Evolutionary conservation across 2,888 invertebrate genomes (phyloP).

Genomic region (Brenthis ino): DNA sequence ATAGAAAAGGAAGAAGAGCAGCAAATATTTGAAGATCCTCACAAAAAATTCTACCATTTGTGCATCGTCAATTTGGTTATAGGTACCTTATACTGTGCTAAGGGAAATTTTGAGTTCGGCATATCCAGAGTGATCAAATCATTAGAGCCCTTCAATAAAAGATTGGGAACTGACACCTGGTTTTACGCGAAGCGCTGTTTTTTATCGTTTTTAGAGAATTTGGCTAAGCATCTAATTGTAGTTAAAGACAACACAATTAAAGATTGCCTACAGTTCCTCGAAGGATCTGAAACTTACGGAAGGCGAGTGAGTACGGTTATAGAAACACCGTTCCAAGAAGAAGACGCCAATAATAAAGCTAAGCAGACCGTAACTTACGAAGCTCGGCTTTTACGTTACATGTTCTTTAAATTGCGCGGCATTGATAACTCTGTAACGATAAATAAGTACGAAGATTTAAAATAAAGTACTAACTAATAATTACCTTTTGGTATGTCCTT

Average conservation of each 20-base stretch:
- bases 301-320: conserved; percentile 91
- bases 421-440: conserved; percentile 79
- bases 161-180: conserved; percentile 99
- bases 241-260: conserved; percentile 92
- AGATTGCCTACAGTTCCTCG: conserved; percentile 94
- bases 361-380: conserved; percentile 96
- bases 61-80: conserved; percentile 99
- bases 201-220: conserved; percentile 94
- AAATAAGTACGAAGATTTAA: conserved; percentile 79
- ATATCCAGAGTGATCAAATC: conserved; percentile 98
- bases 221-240: conserved; percentile 94
- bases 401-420: conserved; percentile 86
- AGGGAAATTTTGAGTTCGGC: conserved; percentile 99
- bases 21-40: conserved; percentile 94
- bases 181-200: conserved; percentile 98
- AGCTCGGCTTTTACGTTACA: conserved; percentile 90
- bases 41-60: conserved; percentile 96
- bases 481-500: conserved; percentile 70
- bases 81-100: conserved; percentile 98
- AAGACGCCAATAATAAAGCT: conserved; percentile 86
- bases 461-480: conserved; percentile 53
- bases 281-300: conserved; percentile 94
- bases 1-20: conserved; percentile 99
- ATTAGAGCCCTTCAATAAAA: conserved; percentile 95
- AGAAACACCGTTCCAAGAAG: conserved; percentile 90